Base-by-base conservation (phyloP, 2,797 vertebrate species). In the Cyprinodon diabolis region DNA sequence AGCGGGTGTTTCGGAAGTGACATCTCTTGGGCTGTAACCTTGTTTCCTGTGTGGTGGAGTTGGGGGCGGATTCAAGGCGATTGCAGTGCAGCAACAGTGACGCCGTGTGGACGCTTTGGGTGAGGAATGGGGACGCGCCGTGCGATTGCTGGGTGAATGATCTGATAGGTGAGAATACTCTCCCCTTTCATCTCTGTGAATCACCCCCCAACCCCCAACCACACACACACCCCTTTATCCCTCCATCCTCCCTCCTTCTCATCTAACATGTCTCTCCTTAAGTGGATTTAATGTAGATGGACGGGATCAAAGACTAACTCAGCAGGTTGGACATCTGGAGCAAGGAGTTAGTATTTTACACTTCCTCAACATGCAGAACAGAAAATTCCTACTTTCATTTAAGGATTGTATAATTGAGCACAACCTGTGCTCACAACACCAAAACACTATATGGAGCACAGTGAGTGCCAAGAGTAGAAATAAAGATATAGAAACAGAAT, bases 1-100 rank as follows among this genome's bases (percentile, higher is more conserved):
- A 92, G 92, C 90, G 89, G 95, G 95, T 88, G 95, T 95, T 94
- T 95, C 94, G 95, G 95, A 95, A 95, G 94, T 96, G 95, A 96
- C 95, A 95, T 96, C 94, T 94, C 94, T 95, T 90, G 94, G 94
- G 94, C 94, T 92, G 93, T 95, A 95, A 95, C 94, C 94, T 95
- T 93, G 93, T 94, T 96, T 95, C 95, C 95, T 95, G 94, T 94
- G 91, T 92, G 92, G 90, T 91, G 92, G 92, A 90, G 94, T 91
- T 92, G 88, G 90, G 92, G 93, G 93, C 87, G 91, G 93, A 89
- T 84, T 89, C 90, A 84, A 87, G 87, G 83, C 78, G 88, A 81
- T 84, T 75, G 87, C 88, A 76, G 87, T 76, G 91, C 90, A 91
- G 88, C 85, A 91, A 90, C 91, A 90, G 86, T 90, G 92, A 89